Evolutionary conservation across 2,113 vertebrate species (phyloP), one percentile per base, ranked within the genome.

Genomic region (Butorides virescens): DNA sequence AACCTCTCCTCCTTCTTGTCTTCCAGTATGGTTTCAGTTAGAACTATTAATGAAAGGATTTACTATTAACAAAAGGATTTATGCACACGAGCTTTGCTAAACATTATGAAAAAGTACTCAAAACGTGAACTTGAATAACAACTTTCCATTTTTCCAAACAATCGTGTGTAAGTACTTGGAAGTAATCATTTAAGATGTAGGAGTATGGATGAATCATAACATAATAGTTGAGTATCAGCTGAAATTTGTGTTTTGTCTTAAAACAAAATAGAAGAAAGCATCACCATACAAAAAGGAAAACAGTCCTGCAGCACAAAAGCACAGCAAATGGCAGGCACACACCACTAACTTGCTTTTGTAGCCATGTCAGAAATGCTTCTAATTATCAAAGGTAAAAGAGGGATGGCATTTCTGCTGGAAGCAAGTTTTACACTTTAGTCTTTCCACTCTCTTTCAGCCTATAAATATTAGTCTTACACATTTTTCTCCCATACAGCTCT

Each of bases 321-420:
- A 92, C 84, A 95, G 81, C 62, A 88, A 94, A 94, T 11, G 25
- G 74, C 85, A 95, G 76, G 59, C 84, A 76, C 81, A 82, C 53
- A 77, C 39, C 56, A 58, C 80, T 39, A 90, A 71, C 86, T 85
- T 55, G 55, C 89, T 94, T 79, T 80, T 47, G 71, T 63, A 91
- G 80, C 71, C 87, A 32, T 63, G 94, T 94, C 96, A 96, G 72
- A 97, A 97, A 91, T 10, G 25, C 61, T 97, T 94, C 74, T 86
- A 90, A 97, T 92, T 96, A 96, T 83, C 94, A 83, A 67, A 90
- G 59, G 77, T 66, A 93, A 90, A 95, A 94, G 50, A 77, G 30
- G 67, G 81, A 94, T 92, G 95, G 93, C 94, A 95, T 93, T 96
- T 96, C 81, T 90, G 94, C 95, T 90, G 26, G 93, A 93, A 97